phyloP scores from a whole-genome alignment of 2,888 invertebrate species.

The Drosophila demipolita region DNA sequence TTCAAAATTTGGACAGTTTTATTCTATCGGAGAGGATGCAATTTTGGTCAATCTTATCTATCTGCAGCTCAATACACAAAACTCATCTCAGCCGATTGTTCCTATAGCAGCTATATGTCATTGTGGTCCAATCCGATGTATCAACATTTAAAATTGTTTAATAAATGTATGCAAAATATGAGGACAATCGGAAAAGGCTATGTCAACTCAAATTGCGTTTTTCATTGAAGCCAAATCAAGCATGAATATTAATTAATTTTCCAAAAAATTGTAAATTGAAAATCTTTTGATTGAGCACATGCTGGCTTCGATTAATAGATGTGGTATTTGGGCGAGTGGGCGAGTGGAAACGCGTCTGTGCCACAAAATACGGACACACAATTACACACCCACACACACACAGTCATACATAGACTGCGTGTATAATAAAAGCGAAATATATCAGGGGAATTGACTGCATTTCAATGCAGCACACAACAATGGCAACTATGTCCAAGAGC shows the following conservation, averaged over 20 bases:
- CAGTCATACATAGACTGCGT: not conserved
- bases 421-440: slow-evolving; percentile 68
- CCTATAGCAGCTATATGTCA: not conserved
- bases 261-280: not conserved
- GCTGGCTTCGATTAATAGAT: not conserved
- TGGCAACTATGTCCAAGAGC: not conserved
- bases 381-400: slow-evolving; percentile 19
- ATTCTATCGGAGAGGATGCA: not conserved
- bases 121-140: not conserved
- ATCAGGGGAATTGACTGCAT: slow-evolving; percentile 73
- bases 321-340: slow-evolving; percentile 4
- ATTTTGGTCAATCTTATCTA: not conserved
- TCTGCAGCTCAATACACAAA: not conserved
- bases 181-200: not conserved
- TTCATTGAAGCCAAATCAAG: too few species aligned
- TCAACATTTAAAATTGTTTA: too few species aligned
- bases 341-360: slow-evolving; percentile 13
- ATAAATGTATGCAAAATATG: not conserved
- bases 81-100: not conserved
- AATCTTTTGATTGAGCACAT: not conserved
- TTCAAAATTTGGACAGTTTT: not conserved
- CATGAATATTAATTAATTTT: not conserved
- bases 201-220: not conserved
- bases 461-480: slow-evolving; percentile 40
- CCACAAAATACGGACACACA: slow-evolving; percentile 28